These are phyloP conservation scores for Enteromius fasciolatus DNA, from an alignment of 2,797 vertebrate species.

Conservation along the genomic window DNA sequence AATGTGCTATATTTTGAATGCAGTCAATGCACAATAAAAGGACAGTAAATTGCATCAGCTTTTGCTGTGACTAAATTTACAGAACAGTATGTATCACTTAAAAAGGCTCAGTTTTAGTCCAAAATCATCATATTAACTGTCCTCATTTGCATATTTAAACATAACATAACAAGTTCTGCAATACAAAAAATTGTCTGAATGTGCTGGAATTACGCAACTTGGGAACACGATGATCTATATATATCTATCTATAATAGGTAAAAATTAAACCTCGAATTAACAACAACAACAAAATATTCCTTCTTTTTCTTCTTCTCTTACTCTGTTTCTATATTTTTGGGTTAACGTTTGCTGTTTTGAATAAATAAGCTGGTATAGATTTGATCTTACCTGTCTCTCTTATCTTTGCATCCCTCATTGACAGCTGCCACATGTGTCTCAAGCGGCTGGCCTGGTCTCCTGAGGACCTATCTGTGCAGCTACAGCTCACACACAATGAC, in stretches of 20 bases:
- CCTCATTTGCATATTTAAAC: not conserved
- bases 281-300: not conserved
- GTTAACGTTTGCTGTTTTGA: not conserved
- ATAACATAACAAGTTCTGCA: no score
- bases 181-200: not conserved
- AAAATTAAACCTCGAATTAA: no score
- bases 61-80: not conserved
- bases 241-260: no score
- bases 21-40: not conserved
- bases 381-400: slow-evolving; percentile 64
- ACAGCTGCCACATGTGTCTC: slow-evolving; percentile 67
- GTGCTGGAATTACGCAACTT: not conserved
- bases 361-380: not conserved
- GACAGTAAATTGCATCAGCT: not conserved
- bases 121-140: not conserved
- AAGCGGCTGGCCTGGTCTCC: slow-evolving; percentile 54
- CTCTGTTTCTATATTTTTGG: no score
- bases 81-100: not conserved
- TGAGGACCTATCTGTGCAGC: slow-evolving; percentile 16
- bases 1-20: not conserved
- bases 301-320: not conserved
- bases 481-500: slow-evolving; percentile 32
- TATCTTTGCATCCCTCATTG: slow-evolving; percentile 63
- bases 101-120: not conserved
- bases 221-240: not conserved